Conservation (phyloP, 2,888 invertebrate species). For the Meghimatium bilineatum region DNA sequence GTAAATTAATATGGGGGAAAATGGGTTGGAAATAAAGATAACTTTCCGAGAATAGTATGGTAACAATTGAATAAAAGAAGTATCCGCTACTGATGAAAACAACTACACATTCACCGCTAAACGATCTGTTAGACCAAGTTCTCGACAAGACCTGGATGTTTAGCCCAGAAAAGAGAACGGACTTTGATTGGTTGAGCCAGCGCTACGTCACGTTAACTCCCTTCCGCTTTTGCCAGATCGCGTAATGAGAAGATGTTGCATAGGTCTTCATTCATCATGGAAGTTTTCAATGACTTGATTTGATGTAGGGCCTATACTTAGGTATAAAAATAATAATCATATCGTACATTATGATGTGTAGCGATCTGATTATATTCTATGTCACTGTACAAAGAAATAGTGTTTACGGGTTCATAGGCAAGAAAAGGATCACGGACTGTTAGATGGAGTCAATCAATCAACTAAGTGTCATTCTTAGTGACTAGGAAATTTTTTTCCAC, state of each 20-base stretch:
- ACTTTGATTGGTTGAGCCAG: conserved; percentile 13
- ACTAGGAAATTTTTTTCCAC: too few relatives aligned
- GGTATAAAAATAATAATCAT: too few relatives aligned
- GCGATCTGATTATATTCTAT: too few relatives aligned
- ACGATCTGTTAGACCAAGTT: not conserved
- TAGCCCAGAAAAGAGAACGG: not conserved
- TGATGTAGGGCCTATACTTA: too few relatives aligned
- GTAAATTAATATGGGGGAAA: not conserved
- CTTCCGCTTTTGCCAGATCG: conserved; percentile 20
- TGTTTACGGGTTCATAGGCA: too few relatives aligned
- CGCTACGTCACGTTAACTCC: conserved; percentile 22
- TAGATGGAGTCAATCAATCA: too few relatives aligned
- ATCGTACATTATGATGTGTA: too few relatives aligned
- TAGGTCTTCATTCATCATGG: not conserved
- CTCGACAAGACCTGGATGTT: not conserved
- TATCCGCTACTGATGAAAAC: not conserved
- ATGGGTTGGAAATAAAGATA: not conserved
- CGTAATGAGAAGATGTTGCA: not conserved
- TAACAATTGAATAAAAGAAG: not conserved
- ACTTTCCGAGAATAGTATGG: not conserved
- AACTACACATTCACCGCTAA: not conserved
- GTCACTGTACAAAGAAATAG: too few relatives aligned
- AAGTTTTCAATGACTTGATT: too few relatives aligned
- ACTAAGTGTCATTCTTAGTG: too few relatives aligned
- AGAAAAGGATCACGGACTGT: too few relatives aligned